phyloP scores from a whole-genome alignment of 2,113 vertebrate species.

The Corythoichthys intestinalis region DNA sequence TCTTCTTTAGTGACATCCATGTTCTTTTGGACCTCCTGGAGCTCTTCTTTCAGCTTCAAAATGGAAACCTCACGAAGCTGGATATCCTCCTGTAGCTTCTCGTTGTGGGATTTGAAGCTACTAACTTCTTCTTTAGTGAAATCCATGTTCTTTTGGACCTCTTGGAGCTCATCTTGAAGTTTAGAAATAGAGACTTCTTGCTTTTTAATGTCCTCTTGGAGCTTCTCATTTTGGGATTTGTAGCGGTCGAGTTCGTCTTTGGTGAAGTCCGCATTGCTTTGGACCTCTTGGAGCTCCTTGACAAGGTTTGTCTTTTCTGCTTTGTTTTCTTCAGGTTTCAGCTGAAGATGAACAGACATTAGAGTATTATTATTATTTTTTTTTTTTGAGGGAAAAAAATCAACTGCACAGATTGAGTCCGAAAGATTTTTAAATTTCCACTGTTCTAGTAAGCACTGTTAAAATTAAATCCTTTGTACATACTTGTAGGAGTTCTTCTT shows the following conservation, averaged over 20 bases:
- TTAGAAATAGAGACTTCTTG: constrained; percentile 34
- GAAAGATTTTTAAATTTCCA: neutral
- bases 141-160: constrained; percentile 63
- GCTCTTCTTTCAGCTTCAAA: constrained; percentile 56
- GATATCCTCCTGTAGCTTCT: constrained; percentile 76
- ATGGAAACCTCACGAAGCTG: constrained; percentile 35
- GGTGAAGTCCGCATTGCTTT: constrained; percentile 55
- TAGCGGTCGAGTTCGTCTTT: constrained; percentile 79
- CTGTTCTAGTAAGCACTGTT: neutral
- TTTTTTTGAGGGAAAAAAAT: neutral
- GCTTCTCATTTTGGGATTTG: constrained; percentile 73
- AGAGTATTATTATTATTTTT: neutral
- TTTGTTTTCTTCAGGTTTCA: constrained; percentile 42
- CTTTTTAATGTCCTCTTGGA: constrained; percentile 71
- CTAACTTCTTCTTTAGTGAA: constrained; percentile 77
- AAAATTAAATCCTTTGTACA: constrained; percentile 33
- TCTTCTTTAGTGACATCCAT: constrained; percentile 12
- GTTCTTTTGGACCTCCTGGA: constrained; percentile 68
- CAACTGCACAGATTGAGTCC: neutral
- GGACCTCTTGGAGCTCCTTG: constrained; percentile 64
- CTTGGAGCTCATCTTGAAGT: constrained; percentile 58
- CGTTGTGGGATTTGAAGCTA: constrained; percentile 68
- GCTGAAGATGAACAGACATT: constrained; percentile 12
- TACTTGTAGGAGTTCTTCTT: constrained; percentile 77
- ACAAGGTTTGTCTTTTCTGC: constrained; percentile 50